Percentiles rank a stretch among this genome's conserved stretches.
phyloP scores from a whole-genome alignment of 2,888 invertebrate genomes.

The Anticlea derivata region DNA sequence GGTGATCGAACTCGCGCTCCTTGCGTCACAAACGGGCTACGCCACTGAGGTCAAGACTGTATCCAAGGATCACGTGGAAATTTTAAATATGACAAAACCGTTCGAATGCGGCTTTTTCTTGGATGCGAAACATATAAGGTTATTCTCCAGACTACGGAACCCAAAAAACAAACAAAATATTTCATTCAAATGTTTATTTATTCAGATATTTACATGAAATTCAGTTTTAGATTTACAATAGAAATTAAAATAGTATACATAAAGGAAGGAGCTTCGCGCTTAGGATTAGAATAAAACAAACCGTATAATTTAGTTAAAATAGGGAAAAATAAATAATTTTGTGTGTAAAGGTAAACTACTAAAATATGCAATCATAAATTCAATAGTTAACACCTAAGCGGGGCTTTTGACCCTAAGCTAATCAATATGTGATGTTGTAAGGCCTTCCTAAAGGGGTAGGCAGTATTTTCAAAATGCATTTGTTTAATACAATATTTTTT shows the following conservation, averaged over 20 bases:
- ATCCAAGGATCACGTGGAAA: no score
- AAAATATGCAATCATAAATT: background rate
- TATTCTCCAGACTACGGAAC: no score
- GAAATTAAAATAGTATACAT: slow-evolving; percentile 56
- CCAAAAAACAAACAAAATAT: slow-evolving; percentile 12
- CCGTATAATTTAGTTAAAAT: slow-evolving; percentile 22
- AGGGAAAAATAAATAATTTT: slow-evolving; percentile 29
- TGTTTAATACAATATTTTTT: no score
- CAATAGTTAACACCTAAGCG: slow-evolving; percentile 1
- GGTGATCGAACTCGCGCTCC: no score
- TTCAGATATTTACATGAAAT: slow-evolving; percentile 78
- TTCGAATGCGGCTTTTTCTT: no score
- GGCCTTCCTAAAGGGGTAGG: background rate
- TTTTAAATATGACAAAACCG: no score
- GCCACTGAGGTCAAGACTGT: no score
- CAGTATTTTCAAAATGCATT: background rate
- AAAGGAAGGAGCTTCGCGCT: slow-evolving; percentile 38
- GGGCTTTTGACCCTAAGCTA: slow-evolving; percentile 8
- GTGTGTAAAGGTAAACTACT: background rate
- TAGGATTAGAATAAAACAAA: slow-evolving; percentile 22
- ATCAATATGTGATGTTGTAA: no score
- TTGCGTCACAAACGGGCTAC: no score
- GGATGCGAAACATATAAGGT: no score
- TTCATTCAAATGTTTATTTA: slow-evolving; percentile 72
- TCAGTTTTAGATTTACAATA: slow-evolving; percentile 71